Evolutionary conservation across 2,797 vertebrate genomes (phyloP).

Genomic region (Iguana delicatissima): DNA sequence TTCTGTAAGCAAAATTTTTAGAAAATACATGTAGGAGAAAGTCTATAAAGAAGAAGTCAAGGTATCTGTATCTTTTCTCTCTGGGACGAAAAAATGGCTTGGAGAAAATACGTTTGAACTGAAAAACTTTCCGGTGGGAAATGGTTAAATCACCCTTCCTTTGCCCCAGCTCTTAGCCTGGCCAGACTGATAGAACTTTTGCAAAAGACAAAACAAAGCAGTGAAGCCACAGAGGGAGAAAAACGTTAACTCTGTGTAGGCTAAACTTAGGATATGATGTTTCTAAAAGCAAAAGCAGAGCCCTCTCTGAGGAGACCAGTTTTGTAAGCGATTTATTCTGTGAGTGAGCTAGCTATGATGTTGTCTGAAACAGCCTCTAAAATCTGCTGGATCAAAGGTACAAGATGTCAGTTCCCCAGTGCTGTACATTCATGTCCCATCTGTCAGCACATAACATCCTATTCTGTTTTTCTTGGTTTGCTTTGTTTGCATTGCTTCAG

Average conservation of each 20-base stretch:
- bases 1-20: background rate
- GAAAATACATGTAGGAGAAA: background rate
- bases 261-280: background rate
- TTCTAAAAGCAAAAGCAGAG: background rate
- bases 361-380: background rate
- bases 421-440: background rate
- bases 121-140: background rate
- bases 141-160: background rate
- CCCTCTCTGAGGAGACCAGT: background rate
- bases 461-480: slow-evolving; percentile 4
- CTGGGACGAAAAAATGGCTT: background rate
- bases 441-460: background rate
- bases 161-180: background rate
- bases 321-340: background rate
- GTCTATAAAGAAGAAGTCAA: too few relatives aligned
- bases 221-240: background rate
- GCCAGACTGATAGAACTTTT: background rate
- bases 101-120: background rate
- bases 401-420: background rate
- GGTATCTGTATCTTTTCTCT: background rate
- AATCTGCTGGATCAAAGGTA: background rate
- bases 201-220: background rate
- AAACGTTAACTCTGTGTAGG: background rate
- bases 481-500: slow-evolving; percentile 2
- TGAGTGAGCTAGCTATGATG: background rate